A percentile compares a stretch with the other conserved stretches of the same genome.
Evolutionary conservation across 2,797 vertebrate genomes (phyloP).

Genomic region (Anableps anableps): DNA sequence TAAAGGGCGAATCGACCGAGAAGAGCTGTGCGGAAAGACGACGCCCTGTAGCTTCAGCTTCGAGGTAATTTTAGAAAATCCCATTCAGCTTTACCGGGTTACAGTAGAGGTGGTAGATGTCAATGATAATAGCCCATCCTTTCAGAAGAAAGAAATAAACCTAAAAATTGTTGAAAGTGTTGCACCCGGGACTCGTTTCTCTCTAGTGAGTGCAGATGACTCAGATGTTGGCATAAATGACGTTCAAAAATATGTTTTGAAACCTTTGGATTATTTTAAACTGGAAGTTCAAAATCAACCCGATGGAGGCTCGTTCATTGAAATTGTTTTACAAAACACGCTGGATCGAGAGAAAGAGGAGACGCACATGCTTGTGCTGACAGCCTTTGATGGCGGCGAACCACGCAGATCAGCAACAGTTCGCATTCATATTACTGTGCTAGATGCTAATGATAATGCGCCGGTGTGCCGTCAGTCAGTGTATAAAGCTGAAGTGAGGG

Average conservation of each 20-base stretch:
- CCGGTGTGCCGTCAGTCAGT: constrained; percentile 78
- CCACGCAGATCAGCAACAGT: constrained; percentile 77
- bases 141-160: constrained; percentile 56
- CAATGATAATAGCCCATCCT: constrained; percentile 74
- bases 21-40: constrained; percentile 74
- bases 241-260: constrained; percentile 66
- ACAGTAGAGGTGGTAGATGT: constrained; percentile 75
- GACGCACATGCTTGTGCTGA: constrained; percentile 71
- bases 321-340: constrained; percentile 76
- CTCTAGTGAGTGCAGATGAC: constrained; percentile 51
- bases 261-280: constrained; percentile 56
- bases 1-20: constrained; percentile 76
- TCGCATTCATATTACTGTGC: constrained; percentile 75
- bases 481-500: constrained; percentile 76
- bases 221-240: constrained; percentile 66
- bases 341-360: constrained; percentile 71
- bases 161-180: constrained; percentile 61
- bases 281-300: constrained; percentile 55
- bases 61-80: constrained; percentile 79
- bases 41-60: constrained; percentile 79
- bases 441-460: constrained; percentile 85
- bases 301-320: constrained; percentile 52
- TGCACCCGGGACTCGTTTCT: constrained; percentile 35
- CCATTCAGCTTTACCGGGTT: constrained; percentile 74
- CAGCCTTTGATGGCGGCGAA: constrained; percentile 82